Evolutionary conservation across 2,797 vertebrate genomes (phyloP), one percentile per base, ranked within the genome.

Genomic region (Pelochelys cantorii): DNA sequence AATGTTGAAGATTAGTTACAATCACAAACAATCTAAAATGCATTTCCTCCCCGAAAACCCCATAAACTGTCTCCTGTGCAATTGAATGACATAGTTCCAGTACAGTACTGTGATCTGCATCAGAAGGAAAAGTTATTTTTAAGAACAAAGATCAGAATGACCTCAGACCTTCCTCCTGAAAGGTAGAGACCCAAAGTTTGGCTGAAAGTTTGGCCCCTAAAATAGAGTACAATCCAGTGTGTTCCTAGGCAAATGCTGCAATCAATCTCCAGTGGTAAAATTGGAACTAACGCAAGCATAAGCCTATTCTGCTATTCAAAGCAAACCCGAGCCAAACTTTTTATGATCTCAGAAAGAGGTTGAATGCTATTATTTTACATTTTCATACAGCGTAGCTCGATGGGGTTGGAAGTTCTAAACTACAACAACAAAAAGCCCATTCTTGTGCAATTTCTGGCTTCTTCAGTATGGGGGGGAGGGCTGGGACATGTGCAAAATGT

Each of bases 1-100:
- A 3, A 13, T 0, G 3, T 17, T 7, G 42, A n/a, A 77, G 31
- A 31, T 1, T 11, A 11, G 5, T 2, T 78, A 34, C 52, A 54
- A 60, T 52, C 52, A 34, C n/a, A 37, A 55, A 13, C 42, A 71
- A 79, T 34, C 54, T 52, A 17, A 71, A 85, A 7, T 42, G 5
- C 17, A 2, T 9, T 23, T 48, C 23, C 34, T 60, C 60, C 59
- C 68, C 54, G 11, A 5, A 22, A 57, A 77, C 10, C 52, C 5
- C 62, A 23, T 1, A 1, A 56, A 56, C 4, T 15, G 37, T 22
- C 78, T 27, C 2, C 3, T 62, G 52, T n/a, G 75, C 37, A 27
- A 0, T 53, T 37, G 37, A 42, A n/a, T 42, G 2, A 1, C 18
- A 79, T 53, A 55, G 77, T 79, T 77, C 25, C 37, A 60, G 55